Base-by-base conservation (phyloP, 2,113 vertebrate species). In the Aleadryas rufinucha region DNA sequence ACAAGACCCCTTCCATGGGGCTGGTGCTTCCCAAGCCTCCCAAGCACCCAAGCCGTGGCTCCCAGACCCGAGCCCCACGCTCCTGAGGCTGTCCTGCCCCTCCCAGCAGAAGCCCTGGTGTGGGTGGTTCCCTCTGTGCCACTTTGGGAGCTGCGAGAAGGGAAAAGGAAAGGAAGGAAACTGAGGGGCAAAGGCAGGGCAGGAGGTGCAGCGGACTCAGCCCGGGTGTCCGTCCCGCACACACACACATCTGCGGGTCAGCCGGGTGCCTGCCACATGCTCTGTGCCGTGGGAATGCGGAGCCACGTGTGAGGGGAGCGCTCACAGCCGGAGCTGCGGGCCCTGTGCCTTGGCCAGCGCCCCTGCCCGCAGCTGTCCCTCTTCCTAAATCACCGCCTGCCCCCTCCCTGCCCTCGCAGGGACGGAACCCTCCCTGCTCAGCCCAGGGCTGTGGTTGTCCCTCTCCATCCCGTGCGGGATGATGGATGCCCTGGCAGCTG, bases 401-500 rank as follows among this genome's bases (percentile, higher is more conserved):
- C 49, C 42, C n/a, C 26, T 19, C 13, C 39, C 42, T 50, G 39
- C 41, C 33, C 60, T 7, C 0, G 8, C 52, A 20, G 30, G 39
- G 50, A 47, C 54, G 17, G 35, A 49, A 2, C 23, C 20, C 50
- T 30, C 90, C 64, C 53, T 20, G 78, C 57, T 18, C 63, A 6
- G 42, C 35, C 27, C 35, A 1, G 52, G 41, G 41, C 41, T 13
- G 15, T 1, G n/a, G 5, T 3, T 42, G 50, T 12, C 41, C 71
- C 45, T 37, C 78, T 52, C 39, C 54, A 23, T 23, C 84, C 57
- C 3, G 1, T 0, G 1, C 45, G 24, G 76, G 63, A 33, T 93
- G 91, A 96, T 91, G 84, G 82, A 94, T 92, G 21, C 63, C 71
- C 63, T 9, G 41, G 89, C 95, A 94, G 96, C 95, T 97, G 96